phyloP scores from a whole-genome alignment of 2,888 invertebrate species.

The Diloba caeruleocephala region DNA sequence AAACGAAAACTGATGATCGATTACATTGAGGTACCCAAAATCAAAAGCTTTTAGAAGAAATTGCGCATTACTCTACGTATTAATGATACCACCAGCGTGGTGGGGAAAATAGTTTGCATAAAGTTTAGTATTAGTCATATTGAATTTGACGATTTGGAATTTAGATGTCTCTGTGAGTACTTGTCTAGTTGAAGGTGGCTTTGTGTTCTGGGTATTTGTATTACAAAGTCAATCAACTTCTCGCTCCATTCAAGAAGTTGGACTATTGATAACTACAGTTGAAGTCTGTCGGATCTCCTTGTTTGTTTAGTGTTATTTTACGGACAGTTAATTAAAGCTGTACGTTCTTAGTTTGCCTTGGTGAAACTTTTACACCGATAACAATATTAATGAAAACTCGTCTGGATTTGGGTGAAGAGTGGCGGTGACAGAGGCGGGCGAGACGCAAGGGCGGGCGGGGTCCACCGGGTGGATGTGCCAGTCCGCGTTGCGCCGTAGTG shows the following conservation, averaged over 20 bases:
- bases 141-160: conserved; percentile 18
- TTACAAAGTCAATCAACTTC: conserved; percentile 65
- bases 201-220: conserved; percentile 43
- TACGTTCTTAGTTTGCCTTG: conserved; percentile 81
- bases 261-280: conserved; percentile 58
- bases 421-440: conserved; percentile 77
- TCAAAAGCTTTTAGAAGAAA: no score
- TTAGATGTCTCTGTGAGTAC: conserved; percentile 11
- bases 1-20: no score
- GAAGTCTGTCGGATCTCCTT: conserved; percentile 66
- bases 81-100: neutral
- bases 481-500: conserved; percentile 75
- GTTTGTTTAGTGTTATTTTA: conserved; percentile 79
- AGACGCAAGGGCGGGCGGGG: conserved; percentile 75
- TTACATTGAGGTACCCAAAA: no score
- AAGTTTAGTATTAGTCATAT: conserved; percentile 14
- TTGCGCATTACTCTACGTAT: no score
- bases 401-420: conserved; percentile 83
- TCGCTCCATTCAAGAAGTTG: conserved; percentile 60
- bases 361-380: conserved; percentile 85
- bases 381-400: conserved; percentile 88
- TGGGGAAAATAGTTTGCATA: conserved; percentile 10
- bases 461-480: conserved; percentile 69
- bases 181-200: conserved; percentile 18
- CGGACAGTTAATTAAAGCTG: conserved; percentile 86